These are phyloP conservation scores for Eristalis tenax DNA, from an alignment of 2,888 invertebrate genomes.

Conservation along the genomic window DNA sequence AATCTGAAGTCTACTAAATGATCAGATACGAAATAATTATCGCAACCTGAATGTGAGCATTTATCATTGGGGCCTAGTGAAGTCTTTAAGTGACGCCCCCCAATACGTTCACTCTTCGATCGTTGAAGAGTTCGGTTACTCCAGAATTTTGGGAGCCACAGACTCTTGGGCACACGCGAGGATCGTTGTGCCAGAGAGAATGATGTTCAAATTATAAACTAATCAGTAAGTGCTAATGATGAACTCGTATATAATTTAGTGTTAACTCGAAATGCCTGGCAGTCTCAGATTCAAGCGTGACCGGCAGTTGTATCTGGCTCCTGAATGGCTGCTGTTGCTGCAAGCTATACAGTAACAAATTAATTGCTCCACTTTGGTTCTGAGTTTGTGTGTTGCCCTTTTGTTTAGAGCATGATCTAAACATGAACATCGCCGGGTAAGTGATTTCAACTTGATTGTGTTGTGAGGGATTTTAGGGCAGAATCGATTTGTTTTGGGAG, in stretches of 20 bases:
- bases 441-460: conserved; percentile 8
- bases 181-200: conserved; percentile 20
- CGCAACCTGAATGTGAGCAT: conserved; percentile 37
- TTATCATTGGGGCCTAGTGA: conserved; percentile 36
- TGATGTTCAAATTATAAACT: conserved; percentile 42
- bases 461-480: conserved; percentile 1
- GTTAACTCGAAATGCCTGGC: conserved; percentile 41
- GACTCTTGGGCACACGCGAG: conserved; percentile 34
- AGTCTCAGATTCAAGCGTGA: conserved; percentile 46
- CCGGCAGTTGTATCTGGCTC: conserved; percentile 50
- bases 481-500: conserved; percentile 48
- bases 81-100: conserved; percentile 30
- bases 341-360: conserved; percentile 3
- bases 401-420: conserved; percentile 46
- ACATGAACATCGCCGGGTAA: conserved; percentile 10
- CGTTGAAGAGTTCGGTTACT: not conserved
- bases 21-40: conserved; percentile 41
- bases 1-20: conserved; percentile 12
- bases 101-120: conserved; percentile 4
- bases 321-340: conserved; percentile 43
- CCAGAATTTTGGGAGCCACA: conserved; percentile 13
- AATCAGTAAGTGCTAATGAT: conserved; percentile 56
- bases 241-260: conserved; percentile 53
- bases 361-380: conserved; percentile 31
- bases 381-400: conserved; percentile 8